A percentile compares a stretch with the other conserved stretches of the same genome.
phyloP scores from a whole-genome alignment of 2,888 invertebrate genomes.

The Rotaria sp. region DNA sequence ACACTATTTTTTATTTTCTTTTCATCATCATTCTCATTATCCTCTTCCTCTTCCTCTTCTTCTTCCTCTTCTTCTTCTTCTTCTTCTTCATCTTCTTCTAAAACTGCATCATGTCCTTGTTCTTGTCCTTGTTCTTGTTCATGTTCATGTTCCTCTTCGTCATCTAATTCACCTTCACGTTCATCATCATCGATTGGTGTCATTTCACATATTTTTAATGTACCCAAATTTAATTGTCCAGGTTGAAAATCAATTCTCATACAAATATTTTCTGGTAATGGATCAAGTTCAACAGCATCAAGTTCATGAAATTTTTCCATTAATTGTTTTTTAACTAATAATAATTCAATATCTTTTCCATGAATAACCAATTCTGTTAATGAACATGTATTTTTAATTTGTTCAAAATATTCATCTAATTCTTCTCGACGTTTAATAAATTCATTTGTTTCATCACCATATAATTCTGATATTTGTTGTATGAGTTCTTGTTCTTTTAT shows the following conservation, averaged over 20 bases:
- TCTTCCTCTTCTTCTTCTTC: constrained; percentile 27
- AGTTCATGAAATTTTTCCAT: constrained; percentile 52
- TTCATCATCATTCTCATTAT: background rate
- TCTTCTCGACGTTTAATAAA: constrained; percentile 42
- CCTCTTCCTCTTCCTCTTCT: background rate
- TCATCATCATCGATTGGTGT: constrained; percentile 18
- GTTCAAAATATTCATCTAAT: constrained; percentile 46
- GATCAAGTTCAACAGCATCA: constrained; percentile 47
- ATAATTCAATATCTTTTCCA: constrained; percentile 55
- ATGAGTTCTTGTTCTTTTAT: constrained; percentile 52
- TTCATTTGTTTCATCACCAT: constrained; percentile 52
- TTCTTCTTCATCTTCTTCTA: background rate
- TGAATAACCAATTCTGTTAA: constrained; percentile 55
- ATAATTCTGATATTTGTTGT: constrained; percentile 52
- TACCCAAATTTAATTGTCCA: constrained; percentile 51
- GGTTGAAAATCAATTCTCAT: constrained; percentile 50
- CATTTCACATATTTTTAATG: constrained; percentile 3
- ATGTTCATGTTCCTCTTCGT: background rate
- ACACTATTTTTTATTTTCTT: background rate
- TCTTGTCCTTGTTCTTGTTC: background rate
- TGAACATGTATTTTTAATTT: constrained; percentile 54
- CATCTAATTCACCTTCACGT: constrained; percentile 28
- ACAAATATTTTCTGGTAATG: constrained; percentile 48
- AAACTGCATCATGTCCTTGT: constrained; percentile 10
- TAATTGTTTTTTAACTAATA: constrained; percentile 55